Conservation (phyloP, 2,888 invertebrate genomes). For the Eledona agricola region DNA sequence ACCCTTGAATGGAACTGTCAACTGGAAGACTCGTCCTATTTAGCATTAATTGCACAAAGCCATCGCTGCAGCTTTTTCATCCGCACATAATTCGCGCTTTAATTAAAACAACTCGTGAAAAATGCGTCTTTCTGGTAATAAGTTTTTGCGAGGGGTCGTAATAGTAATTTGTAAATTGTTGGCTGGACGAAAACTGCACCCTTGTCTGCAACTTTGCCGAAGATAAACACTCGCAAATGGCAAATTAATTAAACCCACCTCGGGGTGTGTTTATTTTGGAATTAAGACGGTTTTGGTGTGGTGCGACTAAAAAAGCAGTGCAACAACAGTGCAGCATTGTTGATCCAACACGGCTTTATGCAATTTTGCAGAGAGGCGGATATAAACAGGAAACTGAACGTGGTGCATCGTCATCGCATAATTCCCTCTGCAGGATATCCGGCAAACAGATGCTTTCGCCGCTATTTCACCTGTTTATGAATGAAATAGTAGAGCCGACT, state of each 20-base stretch:
- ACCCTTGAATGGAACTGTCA: constrained; percentile 12
- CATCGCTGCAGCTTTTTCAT: constrained; percentile 12
- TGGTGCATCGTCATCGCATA: constrained; percentile 13
- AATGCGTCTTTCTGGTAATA: no score
- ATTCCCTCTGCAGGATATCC: constrained; percentile 20
- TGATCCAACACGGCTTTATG: no score
- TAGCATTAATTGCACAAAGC: constrained; percentile 23
- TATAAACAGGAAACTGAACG: constrained; percentile 13
- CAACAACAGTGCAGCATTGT: no score
- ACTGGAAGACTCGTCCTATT: constrained; percentile 10
- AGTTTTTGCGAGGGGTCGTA: constrained; percentile 3
- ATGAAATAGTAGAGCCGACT: no score
- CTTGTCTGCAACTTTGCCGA: constrained; percentile 1
- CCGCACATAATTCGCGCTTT: constrained; percentile 22
- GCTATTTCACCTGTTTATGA: constrained; percentile 25
- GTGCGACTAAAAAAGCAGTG: no score
- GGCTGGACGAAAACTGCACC: neutral
- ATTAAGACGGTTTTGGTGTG: neutral
- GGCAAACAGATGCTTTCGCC: constrained; percentile 18
- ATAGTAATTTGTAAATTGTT: no score
- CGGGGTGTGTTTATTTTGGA: neutral
- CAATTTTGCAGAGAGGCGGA: no score
- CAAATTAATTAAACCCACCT: constrained; percentile 3
- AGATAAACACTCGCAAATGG: constrained; percentile 4
- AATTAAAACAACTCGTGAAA: constrained; percentile 18